Evolutionary conservation across 2,888 invertebrate genomes (phyloP), one percentile per base, ranked within the genome.

Genomic region (Acrocyrtus sp.): DNA sequence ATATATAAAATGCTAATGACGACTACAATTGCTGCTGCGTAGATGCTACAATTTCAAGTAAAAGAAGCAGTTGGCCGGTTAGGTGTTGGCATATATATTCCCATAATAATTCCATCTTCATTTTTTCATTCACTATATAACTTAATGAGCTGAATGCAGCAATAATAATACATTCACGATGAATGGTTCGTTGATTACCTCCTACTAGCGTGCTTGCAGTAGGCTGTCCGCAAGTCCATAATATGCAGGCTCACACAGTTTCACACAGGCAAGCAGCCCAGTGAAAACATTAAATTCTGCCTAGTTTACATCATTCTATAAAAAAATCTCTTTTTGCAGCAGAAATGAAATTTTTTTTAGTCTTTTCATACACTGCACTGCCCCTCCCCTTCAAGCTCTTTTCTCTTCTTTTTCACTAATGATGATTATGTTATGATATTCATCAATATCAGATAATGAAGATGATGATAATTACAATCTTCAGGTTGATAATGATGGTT

Each of bases 381-480:
- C 19, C 43, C 24, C 17, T 26, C 24, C 24, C 29, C 21, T 41
- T 6, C 27, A 56, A 34, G 19, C 56, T 22, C 29, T 65, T 47
- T 34, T 39, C 24, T 17, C 27, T 41, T 50, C 48, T 47, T 22
- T 21, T 48, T 21, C 6, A 12, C 54, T 62, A 62, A 62, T 62
- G 62, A 62, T 51, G 62, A 62, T 62, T 62, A 62, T 62, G 62
- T 62, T 62, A 62, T 62, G 62, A 62, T 62, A 62, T 51, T 62
- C 61, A 61, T 61, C 61, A 61, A 61, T 61, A 61, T 61, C 50
- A 50, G 61, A 61, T 61, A 61, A 61, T 61, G 48, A 50, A 48
- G 61, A 61, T 61, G 50, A 61, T 61, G 61, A 61, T 61, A 61
- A 61, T 61, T 61, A 61, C 19, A 61, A 62, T 63, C 54, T 43